A percentile compares a stretch with the other conserved stretches of the same genome.
These are phyloP conservation scores for Siphamia tubifer DNA, from an alignment of 2,113 vertebrate genomes.

Conservation along the genomic window DNA sequence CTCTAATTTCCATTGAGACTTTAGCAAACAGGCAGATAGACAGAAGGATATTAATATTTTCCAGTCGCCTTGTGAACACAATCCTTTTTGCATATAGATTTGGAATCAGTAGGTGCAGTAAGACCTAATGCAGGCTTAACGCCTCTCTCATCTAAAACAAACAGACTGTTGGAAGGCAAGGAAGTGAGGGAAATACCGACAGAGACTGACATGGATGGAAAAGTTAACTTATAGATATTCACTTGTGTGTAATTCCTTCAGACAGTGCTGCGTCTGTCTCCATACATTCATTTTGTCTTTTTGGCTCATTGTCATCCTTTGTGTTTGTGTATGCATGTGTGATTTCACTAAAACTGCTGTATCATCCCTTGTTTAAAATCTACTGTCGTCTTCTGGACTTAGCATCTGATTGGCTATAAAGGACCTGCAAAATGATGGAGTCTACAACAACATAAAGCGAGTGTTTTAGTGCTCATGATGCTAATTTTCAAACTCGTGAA, in stretches of 20 bases:
- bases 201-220: neutral
- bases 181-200: neutral
- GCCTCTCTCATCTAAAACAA: conserved; percentile 39
- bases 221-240: neutral
- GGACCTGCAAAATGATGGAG: neutral
- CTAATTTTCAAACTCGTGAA: conserved; percentile 18
- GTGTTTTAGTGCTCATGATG: conserved; percentile 32
- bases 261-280: conserved; percentile 1
- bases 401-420: conserved; percentile 6
- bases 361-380: conserved; percentile 12
- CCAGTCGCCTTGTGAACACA: conserved; percentile 35
- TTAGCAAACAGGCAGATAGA: conserved; percentile 35
- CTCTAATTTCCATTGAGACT: conserved; percentile 53
- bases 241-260: neutral
- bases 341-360: neutral
- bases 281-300: neutral
- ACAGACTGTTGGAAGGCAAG: conserved; percentile 1
- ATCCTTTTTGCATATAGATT: conserved; percentile 65
- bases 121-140: conserved; percentile 36
- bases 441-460: conserved; percentile 1
- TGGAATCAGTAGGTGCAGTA: conserved; percentile 42
- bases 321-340: neutral
- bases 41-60: conserved; percentile 50
- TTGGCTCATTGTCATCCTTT: neutral
- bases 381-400: conserved; percentile 9